These are phyloP conservation scores for Amphibalanus amphitrite DNA, from an alignment of 1,140 invertebrate genomes.

Conservation along the genomic window DNA sequence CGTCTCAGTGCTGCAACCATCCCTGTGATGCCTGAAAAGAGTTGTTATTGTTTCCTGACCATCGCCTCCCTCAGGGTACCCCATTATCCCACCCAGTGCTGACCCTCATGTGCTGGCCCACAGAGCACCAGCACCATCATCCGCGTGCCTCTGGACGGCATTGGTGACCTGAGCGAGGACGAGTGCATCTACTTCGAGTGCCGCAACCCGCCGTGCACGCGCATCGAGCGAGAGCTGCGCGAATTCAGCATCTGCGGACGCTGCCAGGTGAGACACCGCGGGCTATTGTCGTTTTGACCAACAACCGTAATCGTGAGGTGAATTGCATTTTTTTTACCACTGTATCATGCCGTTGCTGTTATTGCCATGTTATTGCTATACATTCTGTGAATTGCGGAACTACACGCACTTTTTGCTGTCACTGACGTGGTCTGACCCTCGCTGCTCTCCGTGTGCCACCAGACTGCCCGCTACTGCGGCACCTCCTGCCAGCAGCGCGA, in stretches of 20 bases:
- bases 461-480: slow-evolving; percentile 33
- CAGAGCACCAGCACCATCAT: too few relatives aligned
- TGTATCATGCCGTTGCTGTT: neutral
- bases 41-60: too few relatives aligned
- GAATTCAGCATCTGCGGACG: slow-evolving; percentile 39
- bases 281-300: neutral
- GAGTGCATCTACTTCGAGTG: slow-evolving; percentile 35
- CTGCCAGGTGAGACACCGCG: slow-evolving; percentile 34
- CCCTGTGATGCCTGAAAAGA: too few relatives aligned
- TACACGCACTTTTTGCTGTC: neutral
- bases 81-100: too few relatives aligned
- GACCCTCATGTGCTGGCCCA: too few relatives aligned
- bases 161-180: slow-evolving; percentile 16
- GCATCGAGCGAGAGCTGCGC: slow-evolving; percentile 34
- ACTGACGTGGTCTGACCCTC: neutral
- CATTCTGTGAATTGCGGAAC: neutral
- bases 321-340: neutral
- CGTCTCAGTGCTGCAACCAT: too few relatives aligned
- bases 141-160: neutral
- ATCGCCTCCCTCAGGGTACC: too few relatives aligned
- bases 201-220: slow-evolving; percentile 37
- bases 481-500: slow-evolving; percentile 33
- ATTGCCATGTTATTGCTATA: neutral
- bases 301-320: neutral
- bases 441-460: slow-evolving; percentile 10